These are phyloP conservation scores for Drosophila neonasuta DNA, from an alignment of 2,888 invertebrate species.

Conservation along the genomic window DNA sequence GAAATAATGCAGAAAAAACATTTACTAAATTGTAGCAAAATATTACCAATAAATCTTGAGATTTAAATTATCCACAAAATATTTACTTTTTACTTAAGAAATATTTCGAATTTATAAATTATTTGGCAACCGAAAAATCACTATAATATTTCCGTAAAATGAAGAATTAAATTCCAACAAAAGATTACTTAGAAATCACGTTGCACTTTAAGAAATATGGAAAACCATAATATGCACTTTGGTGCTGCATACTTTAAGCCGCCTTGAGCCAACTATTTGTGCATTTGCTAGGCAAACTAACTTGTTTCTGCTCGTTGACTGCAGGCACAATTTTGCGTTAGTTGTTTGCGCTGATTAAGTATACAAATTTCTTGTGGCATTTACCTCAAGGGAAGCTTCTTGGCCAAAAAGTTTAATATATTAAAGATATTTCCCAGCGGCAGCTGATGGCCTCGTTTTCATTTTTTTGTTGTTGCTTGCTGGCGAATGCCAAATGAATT, in stretches of 20 bases:
- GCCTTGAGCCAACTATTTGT: not conserved
- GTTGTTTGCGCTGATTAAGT: slow-evolving; percentile 8
- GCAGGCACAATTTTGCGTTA: not conserved
- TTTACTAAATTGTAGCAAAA: no score
- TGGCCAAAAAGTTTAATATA: not conserved
- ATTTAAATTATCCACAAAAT: no score
- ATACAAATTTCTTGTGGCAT: slow-evolving; percentile 13
- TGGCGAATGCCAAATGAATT: slow-evolving; percentile 26
- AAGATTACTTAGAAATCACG: not conserved
- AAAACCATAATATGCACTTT: not conserved
- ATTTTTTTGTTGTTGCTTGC: no score
- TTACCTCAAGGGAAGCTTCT: not conserved
- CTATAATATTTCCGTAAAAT: no score
- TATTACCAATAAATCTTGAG: no score
- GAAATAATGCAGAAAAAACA: no score
- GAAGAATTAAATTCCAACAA: no score
- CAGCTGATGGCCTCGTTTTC: slow-evolving; percentile 1
- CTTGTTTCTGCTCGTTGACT: not conserved
- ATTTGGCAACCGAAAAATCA: not conserved
- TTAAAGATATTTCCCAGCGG: slow-evolving; percentile 4
- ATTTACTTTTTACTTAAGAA: no score
- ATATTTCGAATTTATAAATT: no score
- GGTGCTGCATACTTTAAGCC: not conserved
- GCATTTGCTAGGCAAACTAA: not conserved
- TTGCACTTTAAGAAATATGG: not conserved